These are phyloP conservation scores for Diadromus collaris DNA, from an alignment of 2,888 invertebrate species.

Conservation along the genomic window DNA sequence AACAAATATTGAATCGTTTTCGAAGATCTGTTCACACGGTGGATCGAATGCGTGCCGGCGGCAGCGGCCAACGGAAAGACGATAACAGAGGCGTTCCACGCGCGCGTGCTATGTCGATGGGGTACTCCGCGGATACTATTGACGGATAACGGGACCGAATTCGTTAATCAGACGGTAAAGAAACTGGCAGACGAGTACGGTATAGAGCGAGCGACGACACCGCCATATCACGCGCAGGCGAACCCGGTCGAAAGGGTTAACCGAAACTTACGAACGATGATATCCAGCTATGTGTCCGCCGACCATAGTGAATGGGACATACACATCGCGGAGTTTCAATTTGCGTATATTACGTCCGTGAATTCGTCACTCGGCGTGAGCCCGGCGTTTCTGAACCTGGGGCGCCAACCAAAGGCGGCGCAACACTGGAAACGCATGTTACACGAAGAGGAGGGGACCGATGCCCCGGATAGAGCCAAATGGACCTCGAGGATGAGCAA, in stretches of 20 bases:
- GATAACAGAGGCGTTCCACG: conserved; percentile 47
- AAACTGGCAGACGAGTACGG: not conserved
- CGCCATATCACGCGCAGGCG: conserved; percentile 60
- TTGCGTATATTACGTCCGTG: conserved; percentile 66
- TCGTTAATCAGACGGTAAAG: conserved; percentile 19
- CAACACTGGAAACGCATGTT: not conserved
- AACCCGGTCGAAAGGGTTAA: conserved; percentile 66
- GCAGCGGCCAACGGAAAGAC: conserved; percentile 31
- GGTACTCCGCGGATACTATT: conserved; percentile 56
- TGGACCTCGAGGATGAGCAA: conserved; percentile 7
- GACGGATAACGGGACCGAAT: conserved; percentile 63
- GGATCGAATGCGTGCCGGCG: conserved; percentile 48
- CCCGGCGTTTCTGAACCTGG: conserved; percentile 67
- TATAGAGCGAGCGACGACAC: not conserved
- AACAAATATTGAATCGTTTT: conserved; percentile 42
- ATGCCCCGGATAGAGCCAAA: not conserved
- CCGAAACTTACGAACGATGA: conserved; percentile 62
- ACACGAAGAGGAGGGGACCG: not conserved
- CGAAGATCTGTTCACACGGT: conserved; percentile 59
- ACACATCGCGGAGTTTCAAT: conserved; percentile 63
- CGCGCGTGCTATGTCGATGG: conserved; percentile 51
- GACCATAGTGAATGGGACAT: conserved; percentile 65
- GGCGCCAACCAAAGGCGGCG: conserved; percentile 53
- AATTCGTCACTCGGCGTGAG: conserved; percentile 66
- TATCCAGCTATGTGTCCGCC: conserved; percentile 42